phyloP scores from a whole-genome alignment of 2,113 vertebrate genomes.

The Eurypyga helias region DNA sequence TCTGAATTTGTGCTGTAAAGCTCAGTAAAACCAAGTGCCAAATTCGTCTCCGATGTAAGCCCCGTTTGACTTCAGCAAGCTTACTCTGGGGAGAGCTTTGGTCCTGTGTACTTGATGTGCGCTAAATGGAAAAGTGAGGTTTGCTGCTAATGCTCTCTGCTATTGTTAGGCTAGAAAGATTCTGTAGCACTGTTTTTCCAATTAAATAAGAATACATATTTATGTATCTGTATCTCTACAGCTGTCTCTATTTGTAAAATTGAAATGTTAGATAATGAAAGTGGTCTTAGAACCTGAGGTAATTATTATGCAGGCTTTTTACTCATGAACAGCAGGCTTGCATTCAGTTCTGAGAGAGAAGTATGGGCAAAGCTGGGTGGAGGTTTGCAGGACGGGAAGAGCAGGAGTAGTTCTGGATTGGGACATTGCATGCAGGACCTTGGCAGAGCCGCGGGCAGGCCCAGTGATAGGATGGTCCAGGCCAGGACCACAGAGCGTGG shows the following conservation, averaged over 20 bases:
- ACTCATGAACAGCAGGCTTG: neutral
- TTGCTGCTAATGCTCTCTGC: constrained; percentile 16
- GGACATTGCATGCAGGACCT: neutral
- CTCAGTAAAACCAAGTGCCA: constrained; percentile 12
- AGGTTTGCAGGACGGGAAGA: neutral
- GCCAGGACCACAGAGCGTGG: accelerated
- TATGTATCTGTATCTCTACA: neutral
- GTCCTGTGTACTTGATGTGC: neutral
- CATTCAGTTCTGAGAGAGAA: neutral
- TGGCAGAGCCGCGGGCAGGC: neutral
- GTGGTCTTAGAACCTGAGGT: neutral
- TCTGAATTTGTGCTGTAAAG: constrained; percentile 30
- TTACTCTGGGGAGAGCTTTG: constrained; percentile 7
- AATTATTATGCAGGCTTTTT: neutral
- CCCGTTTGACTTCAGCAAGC: constrained; percentile 35
- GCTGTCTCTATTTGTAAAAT: neutral
- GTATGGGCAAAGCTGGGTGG: neutral
- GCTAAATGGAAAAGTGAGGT: constrained; percentile 30
- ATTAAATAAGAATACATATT: neutral
- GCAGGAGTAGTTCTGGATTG: neutral
- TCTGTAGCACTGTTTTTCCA: neutral
- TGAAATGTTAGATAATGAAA: neutral
- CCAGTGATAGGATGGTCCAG: neutral
- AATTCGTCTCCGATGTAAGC: constrained; percentile 10
- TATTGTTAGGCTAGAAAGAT: neutral